A percentile compares a stretch with the other conserved stretches of the same genome.
These are phyloP conservation scores for Pseudochirops corinnae DNA, from an alignment of 2,797 vertebrate species.

Conservation along the genomic window DNA sequence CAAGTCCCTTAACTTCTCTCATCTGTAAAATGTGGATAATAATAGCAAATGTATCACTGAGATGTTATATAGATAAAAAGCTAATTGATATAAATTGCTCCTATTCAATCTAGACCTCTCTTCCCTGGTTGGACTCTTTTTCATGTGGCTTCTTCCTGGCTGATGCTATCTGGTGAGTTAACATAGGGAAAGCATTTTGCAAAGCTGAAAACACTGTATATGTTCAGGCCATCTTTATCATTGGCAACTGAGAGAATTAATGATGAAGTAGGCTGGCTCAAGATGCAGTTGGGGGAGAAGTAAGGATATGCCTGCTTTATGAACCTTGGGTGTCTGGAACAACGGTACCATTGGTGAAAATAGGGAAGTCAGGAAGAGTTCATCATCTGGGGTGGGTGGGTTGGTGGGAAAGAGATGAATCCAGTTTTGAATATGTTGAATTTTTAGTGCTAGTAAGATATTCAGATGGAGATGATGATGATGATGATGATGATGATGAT, in stretches of 20 bases:
- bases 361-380: neutral
- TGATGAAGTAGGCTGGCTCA: neutral
- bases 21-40: neutral
- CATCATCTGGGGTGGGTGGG: neutral
- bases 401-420: neutral
- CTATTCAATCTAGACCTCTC: neutral
- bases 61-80: neutral
- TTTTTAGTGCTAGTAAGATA: conserved; percentile 12
- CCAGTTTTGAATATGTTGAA: conserved; percentile 30
- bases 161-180: neutral
- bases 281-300: neutral
- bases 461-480: neutral
- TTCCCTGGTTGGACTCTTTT: neutral
- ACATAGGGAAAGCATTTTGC: neutral
- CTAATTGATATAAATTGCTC: neutral
- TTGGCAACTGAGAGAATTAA: neutral
- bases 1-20: neutral
- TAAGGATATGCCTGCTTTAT: neutral
- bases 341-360: neutral
- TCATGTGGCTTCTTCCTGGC: neutral
- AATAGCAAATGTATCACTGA: neutral
- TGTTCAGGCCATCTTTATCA: neutral
- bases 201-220: neutral
- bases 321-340: neutral
- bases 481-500: too few species aligned